Evolutionary conservation across 2,797 vertebrate genomes (phyloP).

Genomic region (Lutjanus campechanus): DNA sequence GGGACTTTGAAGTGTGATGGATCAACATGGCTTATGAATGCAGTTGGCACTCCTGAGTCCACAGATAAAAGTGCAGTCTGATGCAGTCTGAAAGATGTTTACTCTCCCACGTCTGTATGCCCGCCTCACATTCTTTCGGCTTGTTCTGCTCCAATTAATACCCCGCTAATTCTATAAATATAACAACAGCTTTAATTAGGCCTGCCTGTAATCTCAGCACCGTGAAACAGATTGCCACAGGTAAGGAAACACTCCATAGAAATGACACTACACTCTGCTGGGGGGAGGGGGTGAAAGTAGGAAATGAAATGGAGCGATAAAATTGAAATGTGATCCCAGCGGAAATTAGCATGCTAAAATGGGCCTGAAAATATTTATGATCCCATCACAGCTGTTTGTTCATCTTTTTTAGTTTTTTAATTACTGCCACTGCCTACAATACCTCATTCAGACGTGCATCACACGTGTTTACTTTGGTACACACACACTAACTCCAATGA

Average conservation of each 20-base stretch:
- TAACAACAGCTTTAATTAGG: conserved; percentile 80
- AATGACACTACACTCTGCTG: conserved; percentile 52
- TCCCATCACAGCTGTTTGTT: conserved; percentile 75
- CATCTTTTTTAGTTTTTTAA: conserved; percentile 53
- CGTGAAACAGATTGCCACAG: conserved; percentile 80
- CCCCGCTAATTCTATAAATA: conserved; percentile 79
- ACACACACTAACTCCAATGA: not conserved
- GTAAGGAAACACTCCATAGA: conserved; percentile 69
- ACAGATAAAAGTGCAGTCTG: conserved; percentile 60
- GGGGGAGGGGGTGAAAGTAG: conserved; percentile 28
- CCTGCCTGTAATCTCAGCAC: conserved; percentile 72
- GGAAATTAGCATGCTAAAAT: conserved; percentile 77
- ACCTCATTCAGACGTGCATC: conserved; percentile 28
- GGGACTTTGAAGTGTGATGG: conserved; percentile 66
- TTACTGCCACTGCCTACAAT: conserved; percentile 38
- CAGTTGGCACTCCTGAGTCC: conserved; percentile 54
- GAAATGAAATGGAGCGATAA: conserved; percentile 75
- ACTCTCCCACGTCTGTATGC: conserved; percentile 58
- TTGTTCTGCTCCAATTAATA: conserved; percentile 79
- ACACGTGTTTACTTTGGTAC: conserved; percentile 1
- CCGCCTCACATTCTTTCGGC: conserved; percentile 58
- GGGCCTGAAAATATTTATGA: conserved; percentile 71
- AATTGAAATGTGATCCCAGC: conserved; percentile 77
- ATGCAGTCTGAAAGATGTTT: conserved; percentile 68
- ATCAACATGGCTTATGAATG: conserved; percentile 70